phyloP scores from a whole-genome alignment of 2,113 vertebrate genomes.

The Gulo gulo region DNA sequence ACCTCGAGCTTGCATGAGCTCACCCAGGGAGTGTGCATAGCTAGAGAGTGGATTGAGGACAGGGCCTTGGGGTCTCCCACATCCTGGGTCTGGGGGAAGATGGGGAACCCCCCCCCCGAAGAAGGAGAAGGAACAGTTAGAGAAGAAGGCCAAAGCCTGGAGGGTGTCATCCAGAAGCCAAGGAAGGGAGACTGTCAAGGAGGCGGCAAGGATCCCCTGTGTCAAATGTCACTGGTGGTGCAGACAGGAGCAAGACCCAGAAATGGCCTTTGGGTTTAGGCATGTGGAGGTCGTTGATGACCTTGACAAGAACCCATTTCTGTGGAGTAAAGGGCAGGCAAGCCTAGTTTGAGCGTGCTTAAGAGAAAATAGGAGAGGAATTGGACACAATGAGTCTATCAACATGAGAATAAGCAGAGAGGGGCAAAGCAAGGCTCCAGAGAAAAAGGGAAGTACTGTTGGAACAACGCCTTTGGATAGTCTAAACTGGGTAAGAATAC shows the following conservation, averaged over 20 bases:
- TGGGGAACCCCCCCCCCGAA: neutral
- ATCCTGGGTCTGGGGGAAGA: neutral
- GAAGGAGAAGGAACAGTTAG: neutral
- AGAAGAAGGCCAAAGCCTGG: neutral
- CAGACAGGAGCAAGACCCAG: neutral
- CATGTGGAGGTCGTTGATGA: neutral
- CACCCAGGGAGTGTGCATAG: neutral
- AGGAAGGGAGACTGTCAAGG: neutral
- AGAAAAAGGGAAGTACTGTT: neutral
- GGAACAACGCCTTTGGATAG: neutral
- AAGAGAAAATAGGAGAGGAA: neutral
- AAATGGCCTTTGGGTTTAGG: neutral
- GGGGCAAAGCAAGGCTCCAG: rapidly evolving
- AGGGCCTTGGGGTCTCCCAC: neutral
- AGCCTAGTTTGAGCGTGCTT: neutral
- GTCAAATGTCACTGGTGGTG: neutral
- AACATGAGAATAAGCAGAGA: neutral
- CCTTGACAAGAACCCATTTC: neutral
- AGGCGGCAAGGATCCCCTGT: neutral
- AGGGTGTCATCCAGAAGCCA: neutral
- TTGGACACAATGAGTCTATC: neutral
- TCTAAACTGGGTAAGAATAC: rapidly evolving
- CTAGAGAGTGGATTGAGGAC: neutral
- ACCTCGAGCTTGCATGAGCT: neutral
- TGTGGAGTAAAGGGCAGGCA: neutral